phyloP scores from a whole-genome alignment of 2,888 invertebrate genomes.

The Synergus laeviventris region DNA sequence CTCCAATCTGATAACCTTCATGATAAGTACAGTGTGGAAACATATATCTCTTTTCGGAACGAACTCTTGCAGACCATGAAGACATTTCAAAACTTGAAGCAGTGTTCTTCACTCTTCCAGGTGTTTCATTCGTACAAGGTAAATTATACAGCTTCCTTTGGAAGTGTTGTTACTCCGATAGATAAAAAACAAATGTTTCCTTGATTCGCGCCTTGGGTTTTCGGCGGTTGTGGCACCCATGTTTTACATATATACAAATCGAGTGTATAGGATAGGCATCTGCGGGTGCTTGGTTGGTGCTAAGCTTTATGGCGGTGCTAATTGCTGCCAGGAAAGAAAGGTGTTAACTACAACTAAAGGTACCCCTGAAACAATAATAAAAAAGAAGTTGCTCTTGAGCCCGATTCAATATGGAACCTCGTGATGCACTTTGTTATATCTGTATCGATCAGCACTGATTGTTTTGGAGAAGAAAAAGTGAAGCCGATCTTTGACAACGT shows the following conservation, averaged over 20 bases:
- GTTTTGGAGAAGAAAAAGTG: background rate
- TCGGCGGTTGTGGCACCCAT: conserved; percentile 53
- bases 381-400: conserved; percentile 23
- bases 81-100: conserved; percentile 2
- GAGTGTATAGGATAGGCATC: conserved; percentile 54
- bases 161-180: conserved; percentile 11
- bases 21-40: background rate
- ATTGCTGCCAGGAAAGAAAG: conserved; percentile 68
- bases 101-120: background rate
- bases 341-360: conserved; percentile 67
- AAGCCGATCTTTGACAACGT: background rate
- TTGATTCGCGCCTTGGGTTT: conserved; percentile 20
- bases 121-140: background rate
- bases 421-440: background rate
- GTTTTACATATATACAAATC: conserved; percentile 67
- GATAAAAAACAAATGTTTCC: conserved; percentile 15
- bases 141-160: conserved; percentile 18
- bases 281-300: conserved; percentile 45
- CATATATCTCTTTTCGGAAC: background rate
- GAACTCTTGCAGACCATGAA: conserved; percentile 4
- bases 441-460: background rate
- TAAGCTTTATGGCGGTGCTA: conserved; percentile 69
- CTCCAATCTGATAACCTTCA: background rate
- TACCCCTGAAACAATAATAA: conserved; percentile 46
- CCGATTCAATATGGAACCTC: conserved; percentile 19